These are phyloP conservation scores for Nomada goodeniana DNA, from an alignment of 2,888 invertebrate species.

Conservation along the genomic window DNA sequence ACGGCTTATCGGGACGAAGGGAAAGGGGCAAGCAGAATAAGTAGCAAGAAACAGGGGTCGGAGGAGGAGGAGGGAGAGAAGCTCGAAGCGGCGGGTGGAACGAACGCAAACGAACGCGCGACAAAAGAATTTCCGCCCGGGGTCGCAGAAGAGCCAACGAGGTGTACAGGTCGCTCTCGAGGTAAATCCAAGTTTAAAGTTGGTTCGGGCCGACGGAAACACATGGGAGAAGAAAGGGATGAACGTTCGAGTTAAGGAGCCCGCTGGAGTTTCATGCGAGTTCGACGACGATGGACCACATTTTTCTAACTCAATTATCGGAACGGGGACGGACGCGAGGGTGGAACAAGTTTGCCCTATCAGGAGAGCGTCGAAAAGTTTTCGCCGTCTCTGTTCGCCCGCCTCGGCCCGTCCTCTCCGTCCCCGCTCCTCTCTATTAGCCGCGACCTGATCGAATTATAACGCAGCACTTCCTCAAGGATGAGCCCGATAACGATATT, in stretches of 20 bases:
- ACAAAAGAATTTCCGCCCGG: slow-evolving; percentile 55
- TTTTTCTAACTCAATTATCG: slow-evolving; percentile 81
- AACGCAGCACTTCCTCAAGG: slow-evolving; percentile 57
- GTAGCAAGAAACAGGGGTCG: slow-evolving; percentile 16
- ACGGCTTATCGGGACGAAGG: background rate
- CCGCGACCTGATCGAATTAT: slow-evolving; percentile 65
- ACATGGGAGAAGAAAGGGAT: slow-evolving; percentile 22
- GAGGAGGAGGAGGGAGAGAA: slow-evolving; percentile 9
- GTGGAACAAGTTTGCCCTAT: slow-evolving; percentile 67
- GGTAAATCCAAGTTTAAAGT: slow-evolving; percentile 75
- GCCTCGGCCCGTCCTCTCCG: slow-evolving; percentile 58
- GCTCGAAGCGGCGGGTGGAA: slow-evolving; percentile 4
- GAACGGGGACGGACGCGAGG: slow-evolving; percentile 66
- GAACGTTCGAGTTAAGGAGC: slow-evolving; percentile 58
- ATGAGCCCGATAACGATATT: slow-evolving; percentile 3
- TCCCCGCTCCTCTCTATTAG: slow-evolving; percentile 64
- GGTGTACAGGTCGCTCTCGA: slow-evolving; percentile 51
- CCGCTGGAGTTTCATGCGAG: slow-evolving; percentile 65
- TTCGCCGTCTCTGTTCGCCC: slow-evolving; percentile 59
- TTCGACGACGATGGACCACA: slow-evolving; percentile 70
- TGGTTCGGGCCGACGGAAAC: slow-evolving; percentile 45
- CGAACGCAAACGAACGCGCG: slow-evolving; percentile 41
- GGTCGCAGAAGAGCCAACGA: slow-evolving; percentile 62
- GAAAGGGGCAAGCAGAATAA: background rate
- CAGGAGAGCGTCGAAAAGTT: slow-evolving; percentile 68